A percentile compares a stretch with the other conserved stretches of the same genome.
Evolutionary conservation across 2,797 vertebrate species (phyloP).

Genomic region (Microtus obscurus): DNA sequence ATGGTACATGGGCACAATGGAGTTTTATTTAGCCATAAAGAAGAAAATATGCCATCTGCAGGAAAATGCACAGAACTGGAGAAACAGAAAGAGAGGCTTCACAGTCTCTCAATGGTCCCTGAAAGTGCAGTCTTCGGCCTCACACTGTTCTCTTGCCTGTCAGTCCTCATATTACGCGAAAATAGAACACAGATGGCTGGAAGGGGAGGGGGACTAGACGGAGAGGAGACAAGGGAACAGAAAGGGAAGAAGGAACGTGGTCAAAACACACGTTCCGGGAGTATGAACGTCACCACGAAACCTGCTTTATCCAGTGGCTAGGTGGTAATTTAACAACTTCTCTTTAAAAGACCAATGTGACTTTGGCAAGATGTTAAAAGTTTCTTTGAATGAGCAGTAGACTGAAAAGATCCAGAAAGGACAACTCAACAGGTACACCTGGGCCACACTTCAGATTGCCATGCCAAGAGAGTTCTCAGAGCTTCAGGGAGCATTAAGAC

Average conservation of each 20-base stretch:
- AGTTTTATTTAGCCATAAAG: background rate
- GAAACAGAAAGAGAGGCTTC: background rate
- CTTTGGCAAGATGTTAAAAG: background rate
- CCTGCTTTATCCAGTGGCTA: background rate
- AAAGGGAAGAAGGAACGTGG: no score
- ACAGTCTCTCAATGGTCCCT: background rate
- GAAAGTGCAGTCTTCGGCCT: background rate
- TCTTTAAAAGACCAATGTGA: background rate
- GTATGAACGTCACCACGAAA: background rate
- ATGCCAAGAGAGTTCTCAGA: rapidly evolving
- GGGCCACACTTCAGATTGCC: rapidly evolving
- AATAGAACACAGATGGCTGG: background rate
- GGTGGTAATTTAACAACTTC: background rate
- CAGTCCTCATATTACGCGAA: background rate
- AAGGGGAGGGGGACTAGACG: background rate
- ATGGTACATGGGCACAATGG: no score
- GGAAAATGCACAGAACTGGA: background rate
- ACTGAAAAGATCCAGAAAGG: background rate
- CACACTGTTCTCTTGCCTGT: background rate
- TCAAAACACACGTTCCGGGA: background rate
- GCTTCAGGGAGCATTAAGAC: background rate
- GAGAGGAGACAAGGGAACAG: background rate
- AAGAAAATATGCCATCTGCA: background rate
- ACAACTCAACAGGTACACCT: rapidly evolving
- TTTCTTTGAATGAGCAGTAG: background rate